Evolutionary conservation across 2,888 invertebrate species (phyloP).

Genomic region (Laothoe populi): DNA sequence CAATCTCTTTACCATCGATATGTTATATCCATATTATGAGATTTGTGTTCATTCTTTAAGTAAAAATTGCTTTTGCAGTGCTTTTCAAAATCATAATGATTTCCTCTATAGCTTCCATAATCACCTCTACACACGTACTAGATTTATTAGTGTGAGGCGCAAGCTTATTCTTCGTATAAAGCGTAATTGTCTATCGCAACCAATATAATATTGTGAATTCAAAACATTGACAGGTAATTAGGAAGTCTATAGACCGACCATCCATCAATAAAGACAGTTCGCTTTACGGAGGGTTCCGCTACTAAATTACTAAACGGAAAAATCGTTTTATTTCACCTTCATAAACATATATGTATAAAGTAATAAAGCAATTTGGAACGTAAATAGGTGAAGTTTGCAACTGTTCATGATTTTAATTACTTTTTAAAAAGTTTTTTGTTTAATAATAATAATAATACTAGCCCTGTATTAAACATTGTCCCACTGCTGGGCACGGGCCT

Average conservation of each 20-base stretch:
- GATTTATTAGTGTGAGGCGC: slow-evolving; percentile 12
- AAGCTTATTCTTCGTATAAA: slow-evolving; percentile 21
- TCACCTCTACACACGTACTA: slow-evolving; percentile 9
- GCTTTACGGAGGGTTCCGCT: slow-evolving; percentile 35
- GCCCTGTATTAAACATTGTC: no score
- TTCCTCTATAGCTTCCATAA: background rate
- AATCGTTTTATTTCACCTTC: slow-evolving; percentile 11
- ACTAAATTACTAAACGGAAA: slow-evolving; percentile 16
- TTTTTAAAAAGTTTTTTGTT: background rate
- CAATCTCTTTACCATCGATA: no score
- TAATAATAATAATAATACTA: no score
- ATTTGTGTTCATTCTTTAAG: no score
- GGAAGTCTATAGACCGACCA: slow-evolving; percentile 39
- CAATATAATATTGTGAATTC: slow-evolving; percentile 27
- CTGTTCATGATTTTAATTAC: background rate
- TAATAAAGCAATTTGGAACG: slow-evolving; percentile 9
- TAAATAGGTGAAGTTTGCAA: slow-evolving; percentile 4
- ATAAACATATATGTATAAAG: slow-evolving; percentile 12
- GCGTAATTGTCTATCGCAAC: slow-evolving; percentile 16
- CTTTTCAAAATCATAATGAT: background rate
- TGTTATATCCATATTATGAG: no score
- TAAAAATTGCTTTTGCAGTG: no score
- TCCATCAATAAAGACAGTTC: slow-evolving; percentile 45
- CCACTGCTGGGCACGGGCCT: no score
- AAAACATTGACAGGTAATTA: slow-evolving; percentile 47